Conservation (phyloP, 2,113 vertebrate genomes). For the Muscicapa adusta region DNA sequence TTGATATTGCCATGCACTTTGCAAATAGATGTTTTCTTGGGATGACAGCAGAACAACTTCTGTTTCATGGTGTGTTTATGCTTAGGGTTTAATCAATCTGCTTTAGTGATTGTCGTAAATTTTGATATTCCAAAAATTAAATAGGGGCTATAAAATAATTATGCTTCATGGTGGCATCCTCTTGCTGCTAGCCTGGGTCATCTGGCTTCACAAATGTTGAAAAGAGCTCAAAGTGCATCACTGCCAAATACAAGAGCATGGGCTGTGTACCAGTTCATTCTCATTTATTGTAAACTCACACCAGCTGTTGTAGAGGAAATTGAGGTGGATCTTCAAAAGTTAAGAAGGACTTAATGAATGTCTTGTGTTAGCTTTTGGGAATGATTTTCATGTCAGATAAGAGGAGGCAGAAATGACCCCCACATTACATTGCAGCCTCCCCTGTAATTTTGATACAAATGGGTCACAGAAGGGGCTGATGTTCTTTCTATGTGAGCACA, state of each 20-base stretch:
- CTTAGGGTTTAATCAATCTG: neutral
- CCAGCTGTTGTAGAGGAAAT: neutral
- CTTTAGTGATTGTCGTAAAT: neutral
- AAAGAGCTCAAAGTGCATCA: neutral
- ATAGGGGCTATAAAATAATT: neutral
- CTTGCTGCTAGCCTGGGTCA: neutral
- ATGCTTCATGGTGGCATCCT: neutral
- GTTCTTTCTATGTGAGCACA: neutral
- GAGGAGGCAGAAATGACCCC: neutral
- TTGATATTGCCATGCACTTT: conserved; percentile 19
- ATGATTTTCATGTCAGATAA: neutral
- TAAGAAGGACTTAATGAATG: neutral
- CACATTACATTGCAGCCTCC: neutral
- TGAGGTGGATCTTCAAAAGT: neutral
- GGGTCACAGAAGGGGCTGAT: neutral
- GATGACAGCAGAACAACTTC: conserved; percentile 31
- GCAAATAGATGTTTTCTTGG: conserved; percentile 11
- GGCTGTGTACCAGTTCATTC: neutral
- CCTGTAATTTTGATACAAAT: neutral
- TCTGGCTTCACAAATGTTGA: neutral
- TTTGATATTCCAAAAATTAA: neutral
- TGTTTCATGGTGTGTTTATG: neutral
- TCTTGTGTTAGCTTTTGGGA: neutral
- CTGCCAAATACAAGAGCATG: neutral
- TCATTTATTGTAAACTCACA: neutral